Evolutionary conservation across 2,113 vertebrate species (phyloP).

Genomic region (Gallinago undulata): DNA sequence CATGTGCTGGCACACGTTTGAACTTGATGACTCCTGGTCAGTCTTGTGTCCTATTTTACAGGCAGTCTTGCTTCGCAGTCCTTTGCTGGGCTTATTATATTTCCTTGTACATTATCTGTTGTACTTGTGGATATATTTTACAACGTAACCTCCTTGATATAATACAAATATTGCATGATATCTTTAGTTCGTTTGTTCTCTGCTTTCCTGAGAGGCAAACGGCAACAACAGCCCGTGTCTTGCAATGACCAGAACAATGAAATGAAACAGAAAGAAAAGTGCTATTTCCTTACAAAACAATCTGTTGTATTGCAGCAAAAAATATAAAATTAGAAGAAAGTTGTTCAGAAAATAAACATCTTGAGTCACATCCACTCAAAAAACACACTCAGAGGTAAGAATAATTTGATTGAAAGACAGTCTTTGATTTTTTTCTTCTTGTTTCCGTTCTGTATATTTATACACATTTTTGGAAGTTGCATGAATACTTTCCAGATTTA

Average conservation of each 20-base stretch:
- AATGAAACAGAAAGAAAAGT: background rate
- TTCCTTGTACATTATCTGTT: background rate
- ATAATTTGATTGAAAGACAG: background rate
- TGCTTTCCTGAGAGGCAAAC: background rate
- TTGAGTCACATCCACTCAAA: background rate
- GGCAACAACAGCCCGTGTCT: background rate
- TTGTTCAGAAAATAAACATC: background rate
- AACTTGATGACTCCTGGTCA: slow-evolving; percentile 8
- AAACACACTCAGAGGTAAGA: background rate
- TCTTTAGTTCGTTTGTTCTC: background rate
- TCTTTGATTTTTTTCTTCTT: background rate
- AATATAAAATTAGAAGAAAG: background rate
- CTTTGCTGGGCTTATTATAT: background rate
- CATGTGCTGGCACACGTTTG: background rate
- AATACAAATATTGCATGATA: background rate
- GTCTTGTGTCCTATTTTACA: background rate
- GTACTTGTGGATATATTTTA: background rate
- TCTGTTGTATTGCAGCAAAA: background rate
- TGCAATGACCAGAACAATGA: background rate
- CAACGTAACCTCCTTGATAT: background rate
- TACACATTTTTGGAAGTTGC: background rate
- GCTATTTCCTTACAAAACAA: background rate
- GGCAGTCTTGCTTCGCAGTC: background rate
- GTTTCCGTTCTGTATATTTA: background rate
- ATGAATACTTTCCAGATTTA: background rate